These are phyloP conservation scores for Leptinotarsa lineolata DNA, from an alignment of 1,140 invertebrate genomes.

Conservation along the genomic window DNA sequence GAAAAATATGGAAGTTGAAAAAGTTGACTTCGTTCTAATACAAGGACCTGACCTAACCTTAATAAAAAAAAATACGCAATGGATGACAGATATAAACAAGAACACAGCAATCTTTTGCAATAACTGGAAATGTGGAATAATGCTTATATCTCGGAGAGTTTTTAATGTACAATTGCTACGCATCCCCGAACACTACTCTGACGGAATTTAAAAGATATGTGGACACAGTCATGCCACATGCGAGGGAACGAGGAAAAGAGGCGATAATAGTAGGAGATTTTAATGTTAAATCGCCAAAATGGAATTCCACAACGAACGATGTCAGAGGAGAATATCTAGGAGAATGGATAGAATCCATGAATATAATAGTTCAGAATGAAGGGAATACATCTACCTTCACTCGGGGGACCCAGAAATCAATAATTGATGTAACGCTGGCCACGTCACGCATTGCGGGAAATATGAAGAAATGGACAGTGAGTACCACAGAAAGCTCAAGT, in stretches of 20 bases:
- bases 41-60: constrained; percentile 1
- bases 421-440: constrained; percentile 23
- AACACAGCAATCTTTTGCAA: neutral
- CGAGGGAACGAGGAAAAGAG: neutral
- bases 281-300: constrained; percentile 4
- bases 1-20: neutral
- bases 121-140: neutral
- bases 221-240: neutral
- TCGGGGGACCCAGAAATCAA: neutral
- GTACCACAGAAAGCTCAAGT: neutral
- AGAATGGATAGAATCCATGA: neutral
- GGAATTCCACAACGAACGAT: neutral
- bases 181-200: constrained; percentile 13
- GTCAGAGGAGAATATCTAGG: constrained; percentile 9
- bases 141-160: neutral
- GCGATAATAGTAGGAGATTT: neutral
- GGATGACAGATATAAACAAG: neutral
- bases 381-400: constrained; percentile 10
- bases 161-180: neutral
- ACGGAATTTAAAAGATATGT: neutral
- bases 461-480: no score
- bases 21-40: neutral
- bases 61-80: neutral
- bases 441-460: neutral
- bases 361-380: neutral